phyloP scores from a whole-genome alignment of 2,797 vertebrate genomes.

The Triplophysa yarkandensis region DNA sequence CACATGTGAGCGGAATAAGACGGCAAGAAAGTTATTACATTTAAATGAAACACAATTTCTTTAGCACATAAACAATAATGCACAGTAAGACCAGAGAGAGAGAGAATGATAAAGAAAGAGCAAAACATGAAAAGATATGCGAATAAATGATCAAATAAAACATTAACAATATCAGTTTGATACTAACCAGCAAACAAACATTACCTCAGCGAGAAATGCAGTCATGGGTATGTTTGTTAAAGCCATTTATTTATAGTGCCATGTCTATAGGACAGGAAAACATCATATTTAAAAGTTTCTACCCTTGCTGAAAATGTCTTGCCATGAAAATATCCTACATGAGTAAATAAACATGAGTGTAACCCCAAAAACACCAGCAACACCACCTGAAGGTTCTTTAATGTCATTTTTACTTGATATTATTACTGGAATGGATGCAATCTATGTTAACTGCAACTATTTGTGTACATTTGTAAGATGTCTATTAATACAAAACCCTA shows the following conservation, averaged over 20 bases:
- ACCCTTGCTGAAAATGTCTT: slow-evolving; percentile 15
- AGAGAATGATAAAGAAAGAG: too few species aligned
- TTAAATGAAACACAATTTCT: background rate
- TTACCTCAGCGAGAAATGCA: background rate
- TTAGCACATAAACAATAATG: too few species aligned
- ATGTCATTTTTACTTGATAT: slow-evolving; percentile 2
- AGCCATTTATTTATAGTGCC: background rate
- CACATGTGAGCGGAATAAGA: background rate
- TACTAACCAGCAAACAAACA: background rate
- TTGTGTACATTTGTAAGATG: slow-evolving; percentile 34
- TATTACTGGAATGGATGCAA: background rate
- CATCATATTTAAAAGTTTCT: background rate
- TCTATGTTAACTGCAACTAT: slow-evolving; percentile 44
- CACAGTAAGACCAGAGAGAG: background rate
- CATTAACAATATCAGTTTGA: too few species aligned
- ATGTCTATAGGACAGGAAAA: background rate
- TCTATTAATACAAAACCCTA: slow-evolving; percentile 30
- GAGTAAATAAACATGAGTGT: slow-evolving; percentile 43
- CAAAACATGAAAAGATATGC: too few species aligned
- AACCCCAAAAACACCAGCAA: slow-evolving; percentile 35
- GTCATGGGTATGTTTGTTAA: background rate
- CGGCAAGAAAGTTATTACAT: background rate
- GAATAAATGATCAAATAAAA: too few species aligned
- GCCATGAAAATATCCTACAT: slow-evolving; percentile 19
- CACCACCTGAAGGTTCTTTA: slow-evolving; percentile 10